A percentile compares a stretch with the other conserved stretches of the same genome.
Conservation (phyloP, 2,797 vertebrate genomes). For the Falco naumanni region DNA sequence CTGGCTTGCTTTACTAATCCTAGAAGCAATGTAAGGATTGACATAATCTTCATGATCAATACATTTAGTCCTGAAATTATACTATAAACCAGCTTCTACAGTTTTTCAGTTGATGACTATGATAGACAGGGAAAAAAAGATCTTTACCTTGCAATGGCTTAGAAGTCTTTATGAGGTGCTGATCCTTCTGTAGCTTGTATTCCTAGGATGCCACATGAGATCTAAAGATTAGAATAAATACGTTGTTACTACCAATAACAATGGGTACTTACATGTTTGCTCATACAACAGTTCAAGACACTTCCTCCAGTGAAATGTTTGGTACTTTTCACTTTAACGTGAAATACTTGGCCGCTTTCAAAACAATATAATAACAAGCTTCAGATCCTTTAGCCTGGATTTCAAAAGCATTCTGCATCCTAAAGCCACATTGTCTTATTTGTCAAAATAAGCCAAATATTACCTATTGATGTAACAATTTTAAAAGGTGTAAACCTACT, state of each 20-base stretch:
- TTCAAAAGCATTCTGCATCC: neutral
- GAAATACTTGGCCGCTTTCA: neutral
- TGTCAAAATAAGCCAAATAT: neutral
- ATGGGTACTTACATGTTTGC: neutral
- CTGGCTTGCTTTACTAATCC: neutral
- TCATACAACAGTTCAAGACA: neutral
- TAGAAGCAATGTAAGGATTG: neutral
- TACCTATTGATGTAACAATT: neutral
- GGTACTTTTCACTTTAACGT: neutral
- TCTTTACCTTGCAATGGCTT: conserved; percentile 13
- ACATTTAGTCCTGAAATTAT: neutral
- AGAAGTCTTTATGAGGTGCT: neutral
- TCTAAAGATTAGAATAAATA: conserved; percentile 12
- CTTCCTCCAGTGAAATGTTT: neutral
- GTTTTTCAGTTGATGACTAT: neutral
- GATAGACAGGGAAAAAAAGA: neutral
- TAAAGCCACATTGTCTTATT: neutral
- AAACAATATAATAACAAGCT: neutral
- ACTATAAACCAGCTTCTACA: neutral
- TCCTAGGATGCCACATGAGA: neutral
- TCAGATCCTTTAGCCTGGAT: neutral
- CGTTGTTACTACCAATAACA: neutral
- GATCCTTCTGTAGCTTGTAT: neutral
- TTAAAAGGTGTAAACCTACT: neutral
- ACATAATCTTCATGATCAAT: neutral